Conservation (phyloP, 2,888 invertebrate genomes). For the Daptonema setosum region DNA sequence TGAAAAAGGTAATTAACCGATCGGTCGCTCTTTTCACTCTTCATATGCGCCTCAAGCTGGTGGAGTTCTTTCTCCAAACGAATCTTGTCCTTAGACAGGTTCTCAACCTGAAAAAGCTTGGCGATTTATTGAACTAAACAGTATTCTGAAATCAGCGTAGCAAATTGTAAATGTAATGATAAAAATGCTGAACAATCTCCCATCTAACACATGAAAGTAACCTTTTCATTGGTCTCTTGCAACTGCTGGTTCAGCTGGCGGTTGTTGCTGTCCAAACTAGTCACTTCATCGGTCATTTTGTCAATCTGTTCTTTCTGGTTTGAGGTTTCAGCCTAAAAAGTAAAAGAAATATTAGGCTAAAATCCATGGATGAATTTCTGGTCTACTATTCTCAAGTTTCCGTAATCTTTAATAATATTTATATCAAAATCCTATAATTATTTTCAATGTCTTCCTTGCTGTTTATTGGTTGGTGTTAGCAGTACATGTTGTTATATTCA, state of each 20-base stretch:
- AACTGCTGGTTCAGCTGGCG: constrained; percentile 98
- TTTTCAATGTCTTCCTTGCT: too few species aligned
- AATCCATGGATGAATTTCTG: too few species aligned
- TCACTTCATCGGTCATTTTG: not conserved
- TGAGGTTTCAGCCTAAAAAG: not conserved
- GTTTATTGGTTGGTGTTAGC: too few species aligned
- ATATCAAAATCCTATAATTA: too few species aligned
- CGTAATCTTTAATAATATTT: too few species aligned
- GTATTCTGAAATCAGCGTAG: too few species aligned
- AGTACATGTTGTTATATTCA: not conserved
- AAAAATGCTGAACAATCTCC: not conserved
- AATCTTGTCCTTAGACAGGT: not conserved
- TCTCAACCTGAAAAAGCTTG: not conserved
- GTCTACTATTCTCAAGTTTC: too few species aligned
- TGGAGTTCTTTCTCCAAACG: not conserved
- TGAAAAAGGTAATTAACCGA: too few species aligned
- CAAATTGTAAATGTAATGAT: too few species aligned
- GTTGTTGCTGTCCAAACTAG: constrained; percentile 49
- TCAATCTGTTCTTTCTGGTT: not conserved
- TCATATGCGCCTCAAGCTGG: not conserved
- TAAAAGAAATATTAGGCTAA: too few species aligned
- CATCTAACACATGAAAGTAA: constrained; percentile 25
- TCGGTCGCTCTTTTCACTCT: not conserved
- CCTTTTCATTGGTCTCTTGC: constrained; percentile 93
- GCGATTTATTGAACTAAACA: not conserved